Conservation (phyloP, 2,113 vertebrate species). For the Echinops telfairi region DNA sequence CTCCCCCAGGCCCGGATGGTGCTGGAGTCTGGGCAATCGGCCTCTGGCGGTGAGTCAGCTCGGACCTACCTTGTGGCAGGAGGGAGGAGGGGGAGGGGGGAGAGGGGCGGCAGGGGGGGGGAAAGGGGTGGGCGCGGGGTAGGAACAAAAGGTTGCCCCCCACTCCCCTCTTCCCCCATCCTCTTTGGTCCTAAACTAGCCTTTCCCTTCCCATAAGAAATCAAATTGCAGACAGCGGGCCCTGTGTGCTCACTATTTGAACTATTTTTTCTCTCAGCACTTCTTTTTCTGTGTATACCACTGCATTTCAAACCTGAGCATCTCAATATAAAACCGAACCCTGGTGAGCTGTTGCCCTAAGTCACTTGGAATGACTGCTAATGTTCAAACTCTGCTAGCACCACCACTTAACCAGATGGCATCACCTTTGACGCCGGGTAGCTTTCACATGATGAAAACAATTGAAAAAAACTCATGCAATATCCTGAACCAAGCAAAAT, state of each 20-base stretch:
- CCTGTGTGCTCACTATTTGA: neutral
- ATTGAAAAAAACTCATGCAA: constrained; percentile 90
- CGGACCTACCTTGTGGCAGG: neutral
- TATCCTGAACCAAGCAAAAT: constrained; percentile 89
- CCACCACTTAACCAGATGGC: constrained; percentile 90
- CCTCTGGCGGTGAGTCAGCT: neutral
- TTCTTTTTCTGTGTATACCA: constrained; percentile 75
- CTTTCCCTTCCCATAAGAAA: neutral
- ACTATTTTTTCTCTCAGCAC: neutral
- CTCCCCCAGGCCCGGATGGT: neutral
- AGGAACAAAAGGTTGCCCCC: too few relatives aligned
- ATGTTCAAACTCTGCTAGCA: constrained; percentile 88
- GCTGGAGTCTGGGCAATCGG: constrained; percentile 35
- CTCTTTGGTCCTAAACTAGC: neutral
- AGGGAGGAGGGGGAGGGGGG: neutral
- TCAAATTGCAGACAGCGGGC: neutral
- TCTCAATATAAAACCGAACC: constrained; percentile 91
- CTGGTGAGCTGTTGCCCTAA: constrained; percentile 88
- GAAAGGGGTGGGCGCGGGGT: too few relatives aligned
- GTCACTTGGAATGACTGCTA: constrained; percentile 87
- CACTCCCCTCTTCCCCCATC: too few relatives aligned
- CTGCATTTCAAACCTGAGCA: constrained; percentile 92
- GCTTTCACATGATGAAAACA: constrained; percentile 92
- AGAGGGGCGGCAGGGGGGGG: too few relatives aligned
- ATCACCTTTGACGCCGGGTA: constrained; percentile 89